A percentile compares a stretch with the other conserved stretches of the same genome.
These are phyloP conservation scores for Lordiphosa fenestrarum DNA, from an alignment of 2,888 invertebrate species.

Conservation along the genomic window DNA sequence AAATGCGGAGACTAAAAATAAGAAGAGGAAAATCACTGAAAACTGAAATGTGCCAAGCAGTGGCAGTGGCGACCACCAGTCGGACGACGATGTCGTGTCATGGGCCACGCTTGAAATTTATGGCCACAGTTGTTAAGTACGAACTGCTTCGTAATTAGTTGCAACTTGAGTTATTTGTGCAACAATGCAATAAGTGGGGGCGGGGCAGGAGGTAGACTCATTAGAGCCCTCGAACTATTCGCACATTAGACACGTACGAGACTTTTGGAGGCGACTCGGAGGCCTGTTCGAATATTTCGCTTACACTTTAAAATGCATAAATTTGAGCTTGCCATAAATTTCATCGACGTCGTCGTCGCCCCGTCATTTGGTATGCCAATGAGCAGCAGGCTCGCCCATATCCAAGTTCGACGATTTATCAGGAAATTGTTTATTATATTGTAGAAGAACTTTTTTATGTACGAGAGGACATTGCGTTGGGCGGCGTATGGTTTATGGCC, in stretches of 20 bases:
- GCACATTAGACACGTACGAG: slow-evolving; percentile 72
- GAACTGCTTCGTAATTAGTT: slow-evolving; percentile 74
- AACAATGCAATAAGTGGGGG: slow-evolving; percentile 54
- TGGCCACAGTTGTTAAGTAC: slow-evolving; percentile 71
- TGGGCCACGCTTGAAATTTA: slow-evolving; percentile 69
- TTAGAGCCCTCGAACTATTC: slow-evolving; percentile 50
- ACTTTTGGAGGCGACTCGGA: slow-evolving; percentile 21
- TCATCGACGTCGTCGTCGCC: slow-evolving; percentile 29
- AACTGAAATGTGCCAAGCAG: slow-evolving; percentile 43
- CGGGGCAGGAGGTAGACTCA: slow-evolving; percentile 29
- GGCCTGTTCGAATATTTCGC: slow-evolving; percentile 37
- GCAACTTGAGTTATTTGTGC: slow-evolving; percentile 75
- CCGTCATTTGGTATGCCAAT: slow-evolving; percentile 58
- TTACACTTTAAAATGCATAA: slow-evolving; percentile 68
- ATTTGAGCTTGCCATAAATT: slow-evolving; percentile 60
- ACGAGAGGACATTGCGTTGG: slow-evolving; percentile 45
- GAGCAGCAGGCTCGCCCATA: slow-evolving; percentile 43
- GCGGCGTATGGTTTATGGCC: slow-evolving; percentile 56
- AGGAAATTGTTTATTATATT: slow-evolving; percentile 72
- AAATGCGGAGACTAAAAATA: slow-evolving; percentile 35
- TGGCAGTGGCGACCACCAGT: slow-evolving; percentile 44
- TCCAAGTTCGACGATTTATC: slow-evolving; percentile 56
- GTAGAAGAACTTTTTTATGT: slow-evolving; percentile 62
- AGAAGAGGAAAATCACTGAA: slow-evolving; percentile 17
- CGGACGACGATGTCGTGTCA: slow-evolving; percentile 59